Percentiles rank a stretch among this genome's conserved stretches.
phyloP scores from a whole-genome alignment of 1,140 invertebrate species.

The Ceratoteleas bidentatus region DNA sequence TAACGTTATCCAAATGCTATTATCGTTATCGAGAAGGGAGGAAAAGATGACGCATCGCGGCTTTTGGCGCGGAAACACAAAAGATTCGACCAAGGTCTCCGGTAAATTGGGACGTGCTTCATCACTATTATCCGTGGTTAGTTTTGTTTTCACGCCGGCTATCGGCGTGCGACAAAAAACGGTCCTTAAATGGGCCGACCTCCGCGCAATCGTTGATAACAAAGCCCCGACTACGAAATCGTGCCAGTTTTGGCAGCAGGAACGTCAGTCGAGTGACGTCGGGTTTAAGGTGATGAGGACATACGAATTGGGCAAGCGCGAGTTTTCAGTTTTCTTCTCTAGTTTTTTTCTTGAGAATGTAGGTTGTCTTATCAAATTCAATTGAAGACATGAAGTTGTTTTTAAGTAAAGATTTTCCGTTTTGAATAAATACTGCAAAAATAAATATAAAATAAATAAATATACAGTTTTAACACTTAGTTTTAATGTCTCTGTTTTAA shows the following conservation, averaged over 20 bases:
- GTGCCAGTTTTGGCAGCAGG: slow-evolving; percentile 7
- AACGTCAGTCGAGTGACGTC: slow-evolving; percentile 15
- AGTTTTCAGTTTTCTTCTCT: no score
- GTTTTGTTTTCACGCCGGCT: slow-evolving; percentile 38
- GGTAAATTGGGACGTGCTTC: slow-evolving; percentile 20
- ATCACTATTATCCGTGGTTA: slow-evolving; percentile 44
- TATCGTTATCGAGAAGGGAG: slow-evolving; percentile 21
- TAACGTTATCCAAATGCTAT: neutral
- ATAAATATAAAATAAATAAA: no score
- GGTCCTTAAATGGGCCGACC: slow-evolving; percentile 16
- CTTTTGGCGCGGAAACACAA: slow-evolving; percentile 16
- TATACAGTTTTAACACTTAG: no score
- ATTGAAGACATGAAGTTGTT: no score
- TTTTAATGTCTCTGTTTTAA: no score
- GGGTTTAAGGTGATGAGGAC: no score
- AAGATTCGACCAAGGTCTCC: slow-evolving; percentile 15
- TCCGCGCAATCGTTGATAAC: slow-evolving; percentile 25
- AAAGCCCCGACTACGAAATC: slow-evolving; percentile 17
- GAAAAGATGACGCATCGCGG: slow-evolving; percentile 17
- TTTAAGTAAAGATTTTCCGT: no score
- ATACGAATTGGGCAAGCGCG: no score
- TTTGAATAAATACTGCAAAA: no score
- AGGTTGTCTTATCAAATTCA: no score
- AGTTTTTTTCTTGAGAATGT: no score
- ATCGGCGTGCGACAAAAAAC: slow-evolving; percentile 28